Conservation (phyloP, 2,797 vertebrate genomes). For the Hypotaenidia philippensis region DNA sequence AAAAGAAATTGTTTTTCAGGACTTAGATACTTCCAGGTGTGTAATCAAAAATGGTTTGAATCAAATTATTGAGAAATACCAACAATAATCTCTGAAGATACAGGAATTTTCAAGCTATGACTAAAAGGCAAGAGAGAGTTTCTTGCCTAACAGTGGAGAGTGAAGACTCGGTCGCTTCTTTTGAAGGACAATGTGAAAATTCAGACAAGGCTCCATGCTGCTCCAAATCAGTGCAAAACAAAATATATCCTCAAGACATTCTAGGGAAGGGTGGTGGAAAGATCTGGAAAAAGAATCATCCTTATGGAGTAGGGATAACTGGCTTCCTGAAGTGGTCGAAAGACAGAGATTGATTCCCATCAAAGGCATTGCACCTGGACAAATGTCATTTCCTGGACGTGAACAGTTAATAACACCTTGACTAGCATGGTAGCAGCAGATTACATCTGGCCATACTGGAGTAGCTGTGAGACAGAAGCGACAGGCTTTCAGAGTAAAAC, state of each 20-base stretch:
- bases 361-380: neutral
- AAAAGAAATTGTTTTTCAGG: neutral
- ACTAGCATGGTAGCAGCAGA: neutral
- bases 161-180: neutral
- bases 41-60: neutral
- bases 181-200: slow-evolving; percentile 38
- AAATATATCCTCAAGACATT: neutral
- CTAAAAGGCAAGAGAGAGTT: neutral
- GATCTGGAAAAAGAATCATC: neutral
- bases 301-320: neutral
- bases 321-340: neutral
- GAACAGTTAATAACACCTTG: neutral
- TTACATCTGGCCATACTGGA: neutral
- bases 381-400: neutral
- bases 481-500: neutral
- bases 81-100: neutral
- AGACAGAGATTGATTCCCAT: neutral
- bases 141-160: neutral
- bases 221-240: neutral
- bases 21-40: neutral
- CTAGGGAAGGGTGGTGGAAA: neutral
- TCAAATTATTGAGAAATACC: neutral
- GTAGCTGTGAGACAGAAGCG: neutral
- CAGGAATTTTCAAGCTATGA: neutral
- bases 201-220: slow-evolving; percentile 4